phyloP scores from a whole-genome alignment of 1,140 invertebrate genomes.

The Caenorhabditis latens region DNA sequence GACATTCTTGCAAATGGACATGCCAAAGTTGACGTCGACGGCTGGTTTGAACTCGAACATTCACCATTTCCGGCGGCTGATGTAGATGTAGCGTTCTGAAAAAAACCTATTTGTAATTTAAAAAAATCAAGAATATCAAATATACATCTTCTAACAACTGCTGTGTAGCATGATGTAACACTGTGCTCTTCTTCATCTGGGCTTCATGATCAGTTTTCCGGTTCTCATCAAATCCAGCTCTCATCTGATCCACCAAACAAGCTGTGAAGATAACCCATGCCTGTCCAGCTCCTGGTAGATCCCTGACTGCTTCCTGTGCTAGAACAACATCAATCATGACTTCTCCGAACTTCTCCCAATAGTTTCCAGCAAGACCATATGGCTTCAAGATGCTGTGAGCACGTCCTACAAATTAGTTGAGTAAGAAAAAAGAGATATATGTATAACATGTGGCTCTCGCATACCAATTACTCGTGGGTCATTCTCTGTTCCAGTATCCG shows the following conservation, averaged over 20 bases:
- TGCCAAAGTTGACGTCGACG: not conserved
- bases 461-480: conserved; percentile 67
- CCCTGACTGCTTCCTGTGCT: conserved; percentile 74
- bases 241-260: conserved; percentile 75
- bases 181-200: conserved; percentile 41
- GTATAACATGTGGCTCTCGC: not conserved
- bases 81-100: conserved; percentile 1
- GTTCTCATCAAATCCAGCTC: conserved; percentile 58
- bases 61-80: not conserved
- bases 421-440: not conserved
- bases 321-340: conserved; percentile 77
- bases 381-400: conserved; percentile 73
- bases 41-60: conserved; percentile 14
- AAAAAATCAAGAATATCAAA: too few relatives aligned
- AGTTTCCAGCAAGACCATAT: conserved; percentile 71
- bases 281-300: conserved; percentile 77
- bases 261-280: conserved; percentile 77
- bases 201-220: conserved; percentile 22
- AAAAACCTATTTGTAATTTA: too few relatives aligned
- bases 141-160: conserved; percentile 40
- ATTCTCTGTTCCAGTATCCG: conserved; percentile 71
- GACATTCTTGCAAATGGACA: conserved; percentile 46
- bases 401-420: conserved; percentile 62
- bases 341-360: conserved; percentile 77
- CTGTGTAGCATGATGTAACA: conserved; percentile 53